phyloP scores from a whole-genome alignment of 2,113 vertebrate species.

The Dromas ardeola region DNA sequence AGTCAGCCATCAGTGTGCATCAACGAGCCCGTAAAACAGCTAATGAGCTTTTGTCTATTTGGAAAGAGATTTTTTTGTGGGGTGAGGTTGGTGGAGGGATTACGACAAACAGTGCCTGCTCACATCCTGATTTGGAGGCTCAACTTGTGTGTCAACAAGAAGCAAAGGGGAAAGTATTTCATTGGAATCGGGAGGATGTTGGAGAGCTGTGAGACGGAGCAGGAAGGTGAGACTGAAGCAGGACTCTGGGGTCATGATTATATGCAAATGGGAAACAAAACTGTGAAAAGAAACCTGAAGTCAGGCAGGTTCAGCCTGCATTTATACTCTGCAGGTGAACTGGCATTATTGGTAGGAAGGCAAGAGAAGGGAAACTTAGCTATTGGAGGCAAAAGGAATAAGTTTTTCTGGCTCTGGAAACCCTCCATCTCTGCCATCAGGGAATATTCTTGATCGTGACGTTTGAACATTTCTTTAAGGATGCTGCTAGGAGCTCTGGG shows the following conservation, averaged over 20 bases:
- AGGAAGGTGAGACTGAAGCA: neutral
- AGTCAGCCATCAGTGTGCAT: neutral
- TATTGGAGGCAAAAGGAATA: neutral
- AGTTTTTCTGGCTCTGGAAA: neutral
- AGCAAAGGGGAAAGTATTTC: neutral
- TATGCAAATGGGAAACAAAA: neutral
- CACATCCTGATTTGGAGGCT: neutral
- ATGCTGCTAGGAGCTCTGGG: neutral
- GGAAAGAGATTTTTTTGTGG: neutral
- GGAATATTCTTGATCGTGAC: neutral
- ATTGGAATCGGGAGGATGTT: rapidly evolving
- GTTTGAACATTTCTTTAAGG: neutral
- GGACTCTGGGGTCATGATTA: neutral
- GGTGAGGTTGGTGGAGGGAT: neutral
- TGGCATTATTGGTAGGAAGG: neutral
- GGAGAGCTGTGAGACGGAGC: neutral
- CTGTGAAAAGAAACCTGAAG: neutral
- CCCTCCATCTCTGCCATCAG: neutral
- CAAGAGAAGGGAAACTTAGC: neutral
- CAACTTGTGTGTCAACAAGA: neutral
- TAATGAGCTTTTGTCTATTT: neutral
- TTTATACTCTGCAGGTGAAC: neutral
- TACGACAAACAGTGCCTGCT: neutral
- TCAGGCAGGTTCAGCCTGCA: neutral
- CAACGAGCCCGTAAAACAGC: neutral